Base-by-base conservation (phyloP, 2,888 invertebrate species). In the Chrysolina haemoptera region DNA sequence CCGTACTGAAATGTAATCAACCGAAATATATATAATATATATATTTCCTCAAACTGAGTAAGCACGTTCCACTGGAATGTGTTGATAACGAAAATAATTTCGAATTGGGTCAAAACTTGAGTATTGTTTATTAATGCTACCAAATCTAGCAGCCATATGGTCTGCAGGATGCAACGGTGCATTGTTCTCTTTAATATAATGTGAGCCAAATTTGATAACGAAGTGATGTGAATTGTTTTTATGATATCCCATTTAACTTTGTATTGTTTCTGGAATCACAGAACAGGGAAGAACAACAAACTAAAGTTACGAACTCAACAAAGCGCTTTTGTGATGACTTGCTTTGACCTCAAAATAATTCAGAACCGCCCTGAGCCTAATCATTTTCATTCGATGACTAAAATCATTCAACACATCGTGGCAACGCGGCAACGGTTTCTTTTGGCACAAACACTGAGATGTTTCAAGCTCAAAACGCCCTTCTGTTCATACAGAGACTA, bases 71-170 rank as follows among this genome's bases (percentile, higher is more conserved):
- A 27, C 59, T 59, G n/a, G 11, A 59, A 59, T 27, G 9, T 22
- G 59, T 59, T 59, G 59, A 22, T 59, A 59, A 59, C 59, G 35
- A 59, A 9, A n/a, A 59, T 14, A 1, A 59, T 59, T 59, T 59
- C 14, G 35, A 59, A 59, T 27, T 59, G 35, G 59, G 59, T 59
- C 59, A 59, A n/a, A 59, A 59, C 50, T 50, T 18, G n/a, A 10
- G n/a, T 14, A 59, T 59, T 59, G 59, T 59, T 59, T 59, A 59
- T n/a, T 59, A 59, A 53, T 20, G 53, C 53, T 27, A n/a, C 14
- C 16, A 2, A 27, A 59, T n/a, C 27, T 27, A 2, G 8, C 6
- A 16, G 18, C 50, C n/a, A 18, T 50, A 16, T 50, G 22, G 59
- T n/a, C 35, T 27, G 59, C n/a, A 35, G 16, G 2, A 59, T 59